Evolutionary conservation across 2,113 vertebrate genomes (phyloP).

Genomic region (Daphoenositta chrysoptera): DNA sequence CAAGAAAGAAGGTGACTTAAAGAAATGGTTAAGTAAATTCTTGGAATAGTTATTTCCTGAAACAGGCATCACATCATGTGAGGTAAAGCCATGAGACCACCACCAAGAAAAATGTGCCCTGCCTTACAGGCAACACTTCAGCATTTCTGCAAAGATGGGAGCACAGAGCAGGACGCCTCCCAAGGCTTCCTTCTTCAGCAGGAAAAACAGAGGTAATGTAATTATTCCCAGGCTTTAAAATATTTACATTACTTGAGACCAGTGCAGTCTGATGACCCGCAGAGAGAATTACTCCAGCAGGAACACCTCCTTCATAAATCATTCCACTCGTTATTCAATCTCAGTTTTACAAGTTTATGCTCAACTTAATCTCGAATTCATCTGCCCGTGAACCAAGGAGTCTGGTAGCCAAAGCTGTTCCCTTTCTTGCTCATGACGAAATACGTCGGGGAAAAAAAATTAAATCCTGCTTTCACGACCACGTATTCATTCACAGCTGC

Average conservation of each 20-base stretch:
- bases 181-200: not conserved
- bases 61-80: not conserved
- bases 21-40: not conserved
- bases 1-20: not conserved
- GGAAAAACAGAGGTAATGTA: not conserved
- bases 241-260: slow-evolving; percentile 31
- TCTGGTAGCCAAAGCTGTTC: not conserved
- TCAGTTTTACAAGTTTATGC: not conserved
- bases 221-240: not conserved
- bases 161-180: not conserved
- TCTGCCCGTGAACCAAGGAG: not conserved
- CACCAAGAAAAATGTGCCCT: not conserved
- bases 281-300: not conserved
- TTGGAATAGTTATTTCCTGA: not conserved
- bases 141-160: not conserved
- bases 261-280: not conserved
- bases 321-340: not conserved
- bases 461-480: not conserved
- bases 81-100: not conserved
- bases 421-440: not conserved
- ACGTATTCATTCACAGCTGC: not conserved
- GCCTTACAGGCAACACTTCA: not conserved
- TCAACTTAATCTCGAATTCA: not conserved
- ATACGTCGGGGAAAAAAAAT: not conserved
- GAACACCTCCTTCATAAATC: not conserved